These are phyloP conservation scores for Medauroidea extradentata DNA, from an alignment of 1,140 invertebrate species.

Conservation along the genomic window DNA sequence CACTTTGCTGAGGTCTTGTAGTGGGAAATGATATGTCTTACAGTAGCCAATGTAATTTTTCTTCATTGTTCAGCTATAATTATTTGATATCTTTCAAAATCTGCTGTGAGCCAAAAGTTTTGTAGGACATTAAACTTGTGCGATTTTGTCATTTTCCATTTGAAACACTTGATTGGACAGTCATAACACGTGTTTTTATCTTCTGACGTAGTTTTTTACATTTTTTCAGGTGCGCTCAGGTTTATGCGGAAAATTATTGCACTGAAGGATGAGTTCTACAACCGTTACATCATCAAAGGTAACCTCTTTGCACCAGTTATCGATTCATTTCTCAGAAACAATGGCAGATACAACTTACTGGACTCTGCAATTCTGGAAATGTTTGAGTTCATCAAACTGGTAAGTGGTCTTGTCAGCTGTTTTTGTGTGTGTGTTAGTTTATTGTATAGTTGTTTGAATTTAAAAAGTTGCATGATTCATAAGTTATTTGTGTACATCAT, in stretches of 20 bases:
- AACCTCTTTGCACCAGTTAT: conserved; percentile 94
- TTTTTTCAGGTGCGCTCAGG: conserved; percentile 70
- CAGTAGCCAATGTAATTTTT: too few relatives aligned
- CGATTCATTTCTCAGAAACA: conserved; percentile 93
- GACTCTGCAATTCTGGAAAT: conserved; percentile 99
- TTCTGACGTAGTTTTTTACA: too few relatives aligned
- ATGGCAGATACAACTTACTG: conserved; percentile 95
- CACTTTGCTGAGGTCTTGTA: too few relatives aligned
- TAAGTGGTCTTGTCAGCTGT: conserved; percentile 35
- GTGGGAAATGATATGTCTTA: too few relatives aligned
- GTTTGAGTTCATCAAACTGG: conserved; percentile 96
- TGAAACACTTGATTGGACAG: too few relatives aligned
- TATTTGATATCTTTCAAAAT: too few relatives aligned
- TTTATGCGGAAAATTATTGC: conserved; percentile 97
- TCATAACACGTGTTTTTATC: too few relatives aligned
- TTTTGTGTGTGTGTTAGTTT: too few relatives aligned
- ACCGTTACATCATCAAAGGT: conserved; percentile 93
- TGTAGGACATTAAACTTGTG: too few relatives aligned
- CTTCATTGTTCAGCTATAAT: too few relatives aligned
- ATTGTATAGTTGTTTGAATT: not conserved
- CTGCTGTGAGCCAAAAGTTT: too few relatives aligned
- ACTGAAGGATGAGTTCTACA: conserved; percentile 98
- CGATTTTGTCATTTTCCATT: too few relatives aligned
- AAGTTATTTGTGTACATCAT: not conserved
- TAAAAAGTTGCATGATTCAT: not conserved